Conservation (phyloP, 2,797 vertebrate species). For the Liasis olivaceus region DNA sequence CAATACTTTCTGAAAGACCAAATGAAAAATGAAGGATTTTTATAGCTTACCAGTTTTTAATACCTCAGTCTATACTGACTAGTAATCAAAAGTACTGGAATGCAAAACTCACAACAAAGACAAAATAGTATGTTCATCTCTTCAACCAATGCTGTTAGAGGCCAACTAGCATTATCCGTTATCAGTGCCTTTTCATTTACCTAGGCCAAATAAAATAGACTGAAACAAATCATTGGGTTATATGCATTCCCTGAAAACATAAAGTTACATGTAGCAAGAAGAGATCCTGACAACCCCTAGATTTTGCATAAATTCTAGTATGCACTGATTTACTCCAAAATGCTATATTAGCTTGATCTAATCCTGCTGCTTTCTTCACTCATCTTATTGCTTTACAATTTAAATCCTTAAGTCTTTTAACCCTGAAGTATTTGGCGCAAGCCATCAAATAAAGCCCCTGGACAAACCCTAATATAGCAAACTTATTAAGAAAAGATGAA, state of each 20-base stretch:
- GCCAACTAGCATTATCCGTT: neutral
- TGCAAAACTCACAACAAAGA: too few relatives aligned
- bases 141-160: neutral
- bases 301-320: slow-evolving; percentile 9
- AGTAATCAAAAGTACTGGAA: neutral
- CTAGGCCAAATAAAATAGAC: neutral
- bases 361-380: neutral
- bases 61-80: neutral
- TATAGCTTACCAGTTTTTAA: neutral
- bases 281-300: slow-evolving; percentile 42
- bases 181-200: neutral
- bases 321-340: slow-evolving; percentile 12
- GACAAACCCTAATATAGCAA: neutral
- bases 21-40: neutral
- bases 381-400: neutral
- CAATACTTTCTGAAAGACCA: neutral
- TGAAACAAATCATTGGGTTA: neutral
- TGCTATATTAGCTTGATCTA: neutral
- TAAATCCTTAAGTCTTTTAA: slow-evolving; percentile 4
- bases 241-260: neutral
- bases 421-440: slow-evolving; percentile 23
- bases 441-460: slow-evolving; percentile 3
- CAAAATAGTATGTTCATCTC: neutral
- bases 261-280: slow-evolving; percentile 7
- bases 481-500: slow-evolving; percentile 49